Percentiles rank a stretch among this genome's conserved stretches.
These are phyloP conservation scores for Drosophila picticornis DNA, from an alignment of 2,888 invertebrate genomes.

Conservation along the genomic window DNA sequence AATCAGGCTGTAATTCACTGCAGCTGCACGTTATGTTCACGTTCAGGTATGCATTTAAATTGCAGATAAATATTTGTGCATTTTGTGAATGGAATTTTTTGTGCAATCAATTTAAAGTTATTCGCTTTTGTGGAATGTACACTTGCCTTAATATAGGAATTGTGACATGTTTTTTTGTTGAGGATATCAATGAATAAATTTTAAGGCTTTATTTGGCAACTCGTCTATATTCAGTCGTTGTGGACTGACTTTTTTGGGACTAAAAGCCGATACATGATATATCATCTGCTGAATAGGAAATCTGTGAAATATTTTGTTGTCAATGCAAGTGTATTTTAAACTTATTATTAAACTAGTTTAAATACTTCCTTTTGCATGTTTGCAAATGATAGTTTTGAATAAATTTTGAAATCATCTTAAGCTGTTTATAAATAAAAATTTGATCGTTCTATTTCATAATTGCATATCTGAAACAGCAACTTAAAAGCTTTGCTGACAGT, in stretches of 20 bases:
- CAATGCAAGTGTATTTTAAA: background rate
- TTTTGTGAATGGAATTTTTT: slow-evolving; percentile 15
- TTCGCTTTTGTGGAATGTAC: slow-evolving; percentile 8
- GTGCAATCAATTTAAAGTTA: slow-evolving; percentile 6
- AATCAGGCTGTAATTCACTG: slow-evolving; percentile 44
- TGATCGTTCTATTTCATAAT: background rate
- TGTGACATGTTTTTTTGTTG: background rate
- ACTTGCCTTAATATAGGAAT: background rate
- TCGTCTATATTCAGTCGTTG: background rate
- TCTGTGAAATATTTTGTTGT: background rate
- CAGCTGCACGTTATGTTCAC: slow-evolving; percentile 16
- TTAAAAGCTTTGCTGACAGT: too few species aligned
- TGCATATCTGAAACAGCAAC: background rate
- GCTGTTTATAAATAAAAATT: background rate
- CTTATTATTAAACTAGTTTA: background rate
- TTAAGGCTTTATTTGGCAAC: background rate
- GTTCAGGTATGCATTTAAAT: slow-evolving; percentile 53
- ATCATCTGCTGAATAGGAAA: background rate
- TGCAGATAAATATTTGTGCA: slow-evolving; percentile 48
- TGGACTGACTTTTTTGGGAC: background rate
- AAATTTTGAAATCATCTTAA: background rate
- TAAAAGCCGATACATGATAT: background rate
- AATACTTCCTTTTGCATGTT: background rate
- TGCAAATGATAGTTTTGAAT: background rate
- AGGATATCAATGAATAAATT: background rate